Base-by-base conservation (phyloP, 2,888 invertebrate species). In the Spodoptera littoralis region DNA sequence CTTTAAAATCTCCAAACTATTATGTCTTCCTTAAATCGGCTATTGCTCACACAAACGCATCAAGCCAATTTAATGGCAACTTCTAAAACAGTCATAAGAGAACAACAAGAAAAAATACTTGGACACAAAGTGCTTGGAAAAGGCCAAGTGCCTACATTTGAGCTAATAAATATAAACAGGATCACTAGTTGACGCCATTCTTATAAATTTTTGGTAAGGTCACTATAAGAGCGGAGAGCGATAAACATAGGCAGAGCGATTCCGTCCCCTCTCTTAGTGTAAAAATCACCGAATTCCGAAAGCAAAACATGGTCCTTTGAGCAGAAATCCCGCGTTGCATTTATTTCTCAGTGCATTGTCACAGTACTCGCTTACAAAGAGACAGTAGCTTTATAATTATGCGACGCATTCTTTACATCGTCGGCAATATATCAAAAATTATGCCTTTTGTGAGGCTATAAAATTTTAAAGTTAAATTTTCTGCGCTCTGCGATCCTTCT, bases 381-480 rank as follows among this genome's bases (percentile, higher is more conserved):
- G 70, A 65, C 70, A 30, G 2, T 43, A 56, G 46, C 66, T 30
- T 73, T 77, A 77, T 70, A 80, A 80, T 80, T 82, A 83, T 81
- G 65, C 71, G 71, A 65, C 77, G 68, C 74, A 69, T 76, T 73
- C 79, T 80, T 77, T 67, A 74, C 68, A 73, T 70, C 57, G 70
- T 60, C 60, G 73, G 60, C 76, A 67, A 76, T 90, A 87, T 84
- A 85, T 90, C 88, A 90, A 84, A 80, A 82, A 86, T 86, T 85
- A 88, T 88, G 87, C 85, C 85, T 80, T 83, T 81, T 70, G 75
- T 70, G 61, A 81, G 82, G 84, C 90, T 70, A 89, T 90, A 90
- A 89, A 87, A 90, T 91, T 90, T 88, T 84, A 89, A 90, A 90
- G 86, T 90, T 70, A 86, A 88, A 89, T 88, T 36, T 83, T 77